Base-by-base conservation (phyloP, 2,797 vertebrate species). In the Neosalanx taihuensis region DNA sequence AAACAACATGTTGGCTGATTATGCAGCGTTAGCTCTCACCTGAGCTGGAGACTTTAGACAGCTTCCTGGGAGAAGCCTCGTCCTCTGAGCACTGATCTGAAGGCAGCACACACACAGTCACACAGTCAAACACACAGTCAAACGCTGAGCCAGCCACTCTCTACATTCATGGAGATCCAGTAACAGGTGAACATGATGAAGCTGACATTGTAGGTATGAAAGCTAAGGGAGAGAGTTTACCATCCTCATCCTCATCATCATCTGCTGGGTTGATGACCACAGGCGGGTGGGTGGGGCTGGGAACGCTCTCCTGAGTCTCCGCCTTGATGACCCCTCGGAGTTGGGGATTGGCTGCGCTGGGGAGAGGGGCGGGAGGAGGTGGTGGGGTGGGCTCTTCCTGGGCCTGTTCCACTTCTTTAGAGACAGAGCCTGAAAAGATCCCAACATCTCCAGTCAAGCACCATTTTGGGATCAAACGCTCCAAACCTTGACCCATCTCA, bases 221-320 rank as follows among this genome's bases (percentile, higher is more conserved):
- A 72, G 58, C 72, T 5, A 20, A 1, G 59, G 0, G 64, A 15
- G 4, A 62, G 41, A 26, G 30, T 7, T 3, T 76, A 92, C 91
- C 92, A 91, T 97, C 97, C 78, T 99, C 97, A 61, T 99, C 97
- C 75, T 98, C 96, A 17, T 99, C 97, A 35, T 98, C 97, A 73
- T 99, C 97, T 1, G 94, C 94, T 74, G 97, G 94, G 58, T 97
- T 99, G 72, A 99, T 99, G 6, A 99, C 97, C 23, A 99, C 96
- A 0, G 97, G 97, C 63, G 97, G 97, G 59, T 99, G 97, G 1
- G 97, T 98, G 49, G 97, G 97, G 57, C 97, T 99, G 0, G 97
- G 97, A 0, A 99, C 96, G 0, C 93, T 97, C 79, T 99, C 97
- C 0, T 94, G 94, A 33, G 89, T 93, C 13, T 98, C 97, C 9